Evolutionary conservation across 1,140 invertebrate genomes (phyloP).

Genomic region (Medauroidea extradentata): DNA sequence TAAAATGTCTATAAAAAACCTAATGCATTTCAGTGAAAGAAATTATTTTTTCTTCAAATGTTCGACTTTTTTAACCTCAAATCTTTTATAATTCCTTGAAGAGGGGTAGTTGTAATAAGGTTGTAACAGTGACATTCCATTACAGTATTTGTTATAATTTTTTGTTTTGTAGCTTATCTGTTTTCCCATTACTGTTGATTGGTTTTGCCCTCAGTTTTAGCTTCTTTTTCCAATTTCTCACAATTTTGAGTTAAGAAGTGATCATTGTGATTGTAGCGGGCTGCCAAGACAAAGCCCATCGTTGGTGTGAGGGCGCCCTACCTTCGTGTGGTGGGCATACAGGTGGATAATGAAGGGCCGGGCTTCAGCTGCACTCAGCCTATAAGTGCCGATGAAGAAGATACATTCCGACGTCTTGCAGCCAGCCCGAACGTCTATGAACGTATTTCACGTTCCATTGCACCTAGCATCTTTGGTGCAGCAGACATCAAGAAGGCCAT

Average conservation of each 20-base stretch:
- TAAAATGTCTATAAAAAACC: no score
- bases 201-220: no score
- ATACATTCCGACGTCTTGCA: conserved; percentile 82
- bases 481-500: conserved; percentile 97
- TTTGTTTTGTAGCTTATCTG: conserved; percentile 9
- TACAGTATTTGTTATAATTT: no score
- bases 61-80: no score
- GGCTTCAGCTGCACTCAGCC: conserved; percentile 53
- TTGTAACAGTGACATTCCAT: no score
- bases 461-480: conserved; percentile 95
- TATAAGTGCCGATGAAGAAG: conserved; percentile 85
- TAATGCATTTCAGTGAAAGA: no score
- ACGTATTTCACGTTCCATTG: conserved; percentile 84
- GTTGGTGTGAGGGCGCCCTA: conserved; percentile 93
- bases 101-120: no score
- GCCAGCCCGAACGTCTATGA: conserved; percentile 85
- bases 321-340: conserved; percentile 88
- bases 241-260: no score
- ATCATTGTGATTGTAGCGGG: conserved; percentile 46
- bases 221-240: no score
- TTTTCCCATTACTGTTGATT: no score
- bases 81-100: no score
- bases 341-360: conserved; percentile 76
- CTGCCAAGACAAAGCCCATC: conserved; percentile 74
- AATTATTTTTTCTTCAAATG: no score